Evolutionary conservation across 2,113 vertebrate species (phyloP), one percentile per base, ranked within the genome.

Genomic region (Cairina moschata): DNA sequence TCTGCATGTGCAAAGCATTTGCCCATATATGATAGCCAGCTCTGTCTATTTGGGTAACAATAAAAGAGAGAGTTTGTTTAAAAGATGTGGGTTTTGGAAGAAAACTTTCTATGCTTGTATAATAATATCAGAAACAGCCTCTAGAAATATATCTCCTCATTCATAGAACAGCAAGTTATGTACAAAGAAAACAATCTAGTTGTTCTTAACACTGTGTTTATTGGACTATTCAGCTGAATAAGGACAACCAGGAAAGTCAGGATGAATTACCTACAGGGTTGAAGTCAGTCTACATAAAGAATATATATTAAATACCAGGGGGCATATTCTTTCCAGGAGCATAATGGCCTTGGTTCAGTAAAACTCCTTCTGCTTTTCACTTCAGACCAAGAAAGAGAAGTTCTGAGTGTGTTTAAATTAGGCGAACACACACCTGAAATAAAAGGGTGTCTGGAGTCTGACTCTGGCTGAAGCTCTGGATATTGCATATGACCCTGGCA

Each of bases 401-500:
- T 23, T 73, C 31, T 79, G 55, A 66, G 65, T 48, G 17, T 48
- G 18, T 72, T 87, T 91, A 69, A 83, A 72, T 15, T n/a, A 65
- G 38, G 36, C 0, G 1, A 94, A 69, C 17, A 22, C 0, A 0
- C 11, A 75, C 17, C 69, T 65, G 42, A 73, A 79, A 87, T 40
- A 59, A 82, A 59, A 86, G 73, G 4, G 1, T 71, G 4, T 40
- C 71, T 83, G 38, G 23, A 81, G 21, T 68, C 54, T 81, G 92
- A 68, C 63, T 52, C 36, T 60, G 16, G 16, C 8, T 85, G 81
- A 65, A 68, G 20, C 4, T 11, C 50, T 54, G 34, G 25, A 21
- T 90, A 29, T 23, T 88, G 38, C 36, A 9, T 15, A 31, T 46
- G 46, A 71, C n/a, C 21, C 40, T 40, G 36, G n/a, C 9, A 56